These are phyloP conservation scores for Pocillopora verrucosa DNA, from an alignment of 64 coral and sea anemone species.

Conservation along the genomic window DNA sequence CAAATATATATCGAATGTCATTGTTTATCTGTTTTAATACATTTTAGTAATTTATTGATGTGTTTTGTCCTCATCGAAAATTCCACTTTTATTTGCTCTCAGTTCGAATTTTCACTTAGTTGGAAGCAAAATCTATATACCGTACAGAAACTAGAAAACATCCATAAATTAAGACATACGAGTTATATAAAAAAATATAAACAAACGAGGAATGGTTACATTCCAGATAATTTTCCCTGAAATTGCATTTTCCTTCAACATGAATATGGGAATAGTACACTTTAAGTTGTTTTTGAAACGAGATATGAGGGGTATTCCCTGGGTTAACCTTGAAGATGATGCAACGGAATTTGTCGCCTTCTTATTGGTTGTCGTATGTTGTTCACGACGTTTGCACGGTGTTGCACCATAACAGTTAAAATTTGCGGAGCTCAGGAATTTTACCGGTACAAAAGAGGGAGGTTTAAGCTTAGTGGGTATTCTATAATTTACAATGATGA, in stretches of 20 bases:
- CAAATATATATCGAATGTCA: not conserved
- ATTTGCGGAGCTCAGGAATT: slow-evolving; percentile 22
- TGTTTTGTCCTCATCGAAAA: not conserved
- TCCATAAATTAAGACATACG: too few species aligned
- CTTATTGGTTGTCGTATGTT: slow-evolving; percentile 47
- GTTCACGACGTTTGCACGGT: slow-evolving; percentile 15
- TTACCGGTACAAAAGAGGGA: not conserved
- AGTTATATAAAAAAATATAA: too few species aligned
- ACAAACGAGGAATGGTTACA: too few species aligned
- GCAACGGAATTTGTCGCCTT: slow-evolving; percentile 1
- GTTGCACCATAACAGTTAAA: slow-evolving; percentile 48
- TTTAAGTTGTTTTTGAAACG: not conserved
- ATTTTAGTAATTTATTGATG: not conserved
- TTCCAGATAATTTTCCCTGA: too few species aligned
- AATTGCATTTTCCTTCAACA: too few species aligned
- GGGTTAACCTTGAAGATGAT: not conserved
- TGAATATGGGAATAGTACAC: not conserved
- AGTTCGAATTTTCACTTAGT: too few species aligned
- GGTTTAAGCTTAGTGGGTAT: not conserved
- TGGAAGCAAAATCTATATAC: too few species aligned
- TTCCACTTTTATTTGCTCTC: too few species aligned
- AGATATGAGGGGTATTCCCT: slow-evolving; percentile 47
- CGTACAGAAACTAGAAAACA: too few species aligned
- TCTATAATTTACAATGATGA: not conserved
- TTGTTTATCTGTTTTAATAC: not conserved